Base-by-base conservation (phyloP, 2,797 vertebrate genomes). In the Hippopotamyrus pictus region DNA sequence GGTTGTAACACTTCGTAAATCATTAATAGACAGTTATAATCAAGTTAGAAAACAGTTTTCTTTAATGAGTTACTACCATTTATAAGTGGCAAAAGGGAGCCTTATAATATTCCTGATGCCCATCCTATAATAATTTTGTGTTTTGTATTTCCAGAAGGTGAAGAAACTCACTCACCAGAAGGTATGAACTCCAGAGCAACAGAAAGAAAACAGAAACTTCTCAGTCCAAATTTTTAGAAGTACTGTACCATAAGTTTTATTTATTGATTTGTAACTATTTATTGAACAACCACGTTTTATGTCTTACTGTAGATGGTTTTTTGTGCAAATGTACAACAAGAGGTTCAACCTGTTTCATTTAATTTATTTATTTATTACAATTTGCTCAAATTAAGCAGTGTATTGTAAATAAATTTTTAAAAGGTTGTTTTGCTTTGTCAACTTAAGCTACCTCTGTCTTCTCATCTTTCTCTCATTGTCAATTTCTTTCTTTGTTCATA, bases 201-300 rank as follows among this genome's bases (percentile, higher is more conserved):
- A 17, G 8, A 37, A 88, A 53, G 46, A 37, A 53, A 51, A 48
- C 65, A 4, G 83, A 29, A 48, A 86, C 46, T 6, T 19, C 65
- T 51, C 7, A 3, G 25, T 86, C 37, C 57, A 62, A n/a, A 29
- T 84, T 89, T 41, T 51, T 86, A 86, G 83, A 69, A 89, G 86
- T 89, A 90, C 57, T 86, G 86, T 90, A 48, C 91, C 94, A 92
- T 89, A 92, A 91, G 91, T 94, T 90, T 95, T 95, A 96, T 95
- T 96, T 96, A 95, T 96, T 95, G 89, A 92, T 93, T 93, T 93
- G 88, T 92, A 86, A 92, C 92, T 96, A 95, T 96, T 96, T 95
- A 96, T 96, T 95, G 91, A 91, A 91, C 51, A 91, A 25, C 65
- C 44, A 90, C 76, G 7, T 59, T 84, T 86, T 46, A n/a, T 57